A percentile compares a stretch with the other conserved stretches of the same genome.
phyloP scores from a whole-genome alignment of 2,888 invertebrate species.

The Catonia carolina region DNA sequence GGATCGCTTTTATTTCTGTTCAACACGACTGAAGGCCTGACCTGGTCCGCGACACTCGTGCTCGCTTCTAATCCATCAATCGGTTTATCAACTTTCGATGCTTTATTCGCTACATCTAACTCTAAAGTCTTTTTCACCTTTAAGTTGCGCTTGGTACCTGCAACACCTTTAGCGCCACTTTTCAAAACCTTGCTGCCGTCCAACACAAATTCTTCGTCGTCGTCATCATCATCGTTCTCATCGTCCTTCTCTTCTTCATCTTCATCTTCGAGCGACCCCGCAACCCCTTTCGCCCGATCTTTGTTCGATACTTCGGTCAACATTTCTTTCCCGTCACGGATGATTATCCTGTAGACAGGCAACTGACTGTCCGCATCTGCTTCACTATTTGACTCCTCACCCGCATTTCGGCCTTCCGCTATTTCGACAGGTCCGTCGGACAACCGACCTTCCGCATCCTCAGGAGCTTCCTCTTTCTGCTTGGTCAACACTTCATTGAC shows the following conservation, averaged over 20 bases:
- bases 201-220: background rate
- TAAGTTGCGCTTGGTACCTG: conserved; percentile 11
- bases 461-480: conserved; percentile 13
- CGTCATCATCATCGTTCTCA: conserved; percentile 4
- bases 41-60: background rate
- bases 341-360: conserved; percentile 55
- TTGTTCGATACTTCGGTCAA: conserved; percentile 50
- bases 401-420: conserved; percentile 29
- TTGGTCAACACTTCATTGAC: conserved; percentile 58
- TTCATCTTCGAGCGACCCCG: background rate
- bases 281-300: conserved; percentile 25
- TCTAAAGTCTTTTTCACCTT: background rate
- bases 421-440: conserved; percentile 24
- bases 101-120: background rate
- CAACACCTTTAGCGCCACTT: conserved; percentile 14
- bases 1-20: conserved; percentile 28
- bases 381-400: conserved; percentile 19
- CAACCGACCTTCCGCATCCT: conserved; percentile 24
- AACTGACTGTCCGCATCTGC: conserved; percentile 30
- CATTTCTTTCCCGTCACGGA: conserved; percentile 66
- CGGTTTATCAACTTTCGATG: background rate
- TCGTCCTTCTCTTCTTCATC: conserved; percentile 10
- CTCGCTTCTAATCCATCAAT: background rate
- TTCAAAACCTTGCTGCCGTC: background rate
- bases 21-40: conserved; percentile 10